Evolutionary conservation across 1,140 invertebrate genomes (phyloP).

Genomic region (Penaeus vannamei): DNA sequence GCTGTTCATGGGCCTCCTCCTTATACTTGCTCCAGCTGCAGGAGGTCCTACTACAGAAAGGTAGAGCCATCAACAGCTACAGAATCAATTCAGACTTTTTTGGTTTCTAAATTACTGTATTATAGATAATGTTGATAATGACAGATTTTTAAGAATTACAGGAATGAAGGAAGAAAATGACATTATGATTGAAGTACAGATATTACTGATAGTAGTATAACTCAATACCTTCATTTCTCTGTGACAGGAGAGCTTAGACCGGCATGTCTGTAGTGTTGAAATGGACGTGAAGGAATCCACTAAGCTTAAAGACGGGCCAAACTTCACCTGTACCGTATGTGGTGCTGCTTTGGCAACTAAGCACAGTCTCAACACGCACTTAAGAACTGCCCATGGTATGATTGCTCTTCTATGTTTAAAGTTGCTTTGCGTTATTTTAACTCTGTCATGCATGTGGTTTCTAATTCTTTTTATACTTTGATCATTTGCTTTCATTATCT

Average conservation of each 20-base stretch:
- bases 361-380: constrained; percentile 52
- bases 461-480: not conserved
- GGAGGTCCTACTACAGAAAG: constrained; percentile 51
- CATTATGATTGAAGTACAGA: not conserved
- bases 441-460: not conserved
- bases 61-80: not conserved
- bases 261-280: constrained; percentile 42
- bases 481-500: too few relatives aligned
- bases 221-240: not conserved
- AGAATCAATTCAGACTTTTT: not conserved
- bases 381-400: constrained; percentile 53
- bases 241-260: constrained; percentile 54
- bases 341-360: constrained; percentile 31
- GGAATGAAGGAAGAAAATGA: too few relatives aligned
- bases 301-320: not conserved
- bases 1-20: constrained; percentile 54
- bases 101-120: not conserved
- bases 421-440: not conserved
- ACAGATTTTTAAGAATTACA: not conserved
- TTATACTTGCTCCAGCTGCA: constrained; percentile 23
- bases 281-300: constrained; percentile 23
- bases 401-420: not conserved
- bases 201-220: not conserved
- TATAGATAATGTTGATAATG: not conserved
- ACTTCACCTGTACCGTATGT: constrained; percentile 34